Conservation (phyloP, 2,113 vertebrate genomes). For the Sorex fumeus region DNA sequence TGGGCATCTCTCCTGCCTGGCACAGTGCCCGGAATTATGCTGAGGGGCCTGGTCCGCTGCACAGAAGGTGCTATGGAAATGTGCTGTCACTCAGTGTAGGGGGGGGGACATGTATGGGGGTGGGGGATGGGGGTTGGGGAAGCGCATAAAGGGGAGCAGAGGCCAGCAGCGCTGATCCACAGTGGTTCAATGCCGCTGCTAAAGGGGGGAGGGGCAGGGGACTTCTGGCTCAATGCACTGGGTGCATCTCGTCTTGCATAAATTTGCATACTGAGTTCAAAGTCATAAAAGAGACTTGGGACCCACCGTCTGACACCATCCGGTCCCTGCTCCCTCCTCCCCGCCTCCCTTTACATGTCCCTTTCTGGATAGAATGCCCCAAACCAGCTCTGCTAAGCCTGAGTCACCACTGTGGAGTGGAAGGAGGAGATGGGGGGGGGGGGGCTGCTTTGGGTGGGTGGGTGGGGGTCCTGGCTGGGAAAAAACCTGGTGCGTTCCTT, state of each 20-base stretch:
- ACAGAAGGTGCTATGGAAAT: conserved; percentile 80
- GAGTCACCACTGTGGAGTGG: background rate
- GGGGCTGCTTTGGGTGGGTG: too few species aligned
- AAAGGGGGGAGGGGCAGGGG: conserved; percentile 62
- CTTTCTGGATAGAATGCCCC: conserved; percentile 43
- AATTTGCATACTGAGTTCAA: conserved; percentile 85
- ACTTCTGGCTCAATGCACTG: conserved; percentile 76
- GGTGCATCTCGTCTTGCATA: conserved; percentile 85
- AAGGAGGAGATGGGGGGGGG: background rate
- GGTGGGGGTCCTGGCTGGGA: background rate
- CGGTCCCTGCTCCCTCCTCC: conserved; percentile 55
- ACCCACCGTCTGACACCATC: conserved; percentile 66
- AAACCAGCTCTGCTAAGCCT: conserved; percentile 36
- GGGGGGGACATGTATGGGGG: background rate
- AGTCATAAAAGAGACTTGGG: conserved; percentile 76
- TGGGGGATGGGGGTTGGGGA: background rate
- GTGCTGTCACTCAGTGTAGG: conserved; percentile 68
- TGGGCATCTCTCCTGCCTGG: conserved; percentile 49
- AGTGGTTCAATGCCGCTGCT: conserved; percentile 71
- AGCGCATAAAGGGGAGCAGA: background rate
- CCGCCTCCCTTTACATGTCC: background rate
- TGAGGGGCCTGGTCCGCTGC: conserved; percentile 50
- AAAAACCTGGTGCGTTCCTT: background rate
- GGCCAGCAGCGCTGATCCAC: conserved; percentile 72
- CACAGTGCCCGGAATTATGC: conserved; percentile 63